Conservation (phyloP, 2,888 invertebrate genomes). For the Drosophila kokeensis region DNA sequence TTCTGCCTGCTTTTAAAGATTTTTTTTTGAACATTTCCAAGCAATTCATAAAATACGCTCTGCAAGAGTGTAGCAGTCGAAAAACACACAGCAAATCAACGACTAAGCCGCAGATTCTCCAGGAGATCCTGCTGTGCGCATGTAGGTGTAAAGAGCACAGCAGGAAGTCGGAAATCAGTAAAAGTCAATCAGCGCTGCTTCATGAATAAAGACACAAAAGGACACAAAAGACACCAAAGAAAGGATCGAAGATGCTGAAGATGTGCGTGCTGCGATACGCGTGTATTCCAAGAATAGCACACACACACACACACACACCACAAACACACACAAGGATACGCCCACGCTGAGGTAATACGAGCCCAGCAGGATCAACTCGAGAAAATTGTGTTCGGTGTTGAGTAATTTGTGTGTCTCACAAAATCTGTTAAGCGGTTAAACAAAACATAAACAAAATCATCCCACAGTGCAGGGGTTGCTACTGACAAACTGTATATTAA, state of each 20-base stretch:
- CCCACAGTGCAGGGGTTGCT: slow-evolving; percentile 53
- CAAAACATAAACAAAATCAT: slow-evolving; percentile 53
- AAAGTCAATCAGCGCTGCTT: slow-evolving; percentile 52
- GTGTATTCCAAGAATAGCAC: slow-evolving; percentile 71
- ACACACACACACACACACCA: slow-evolving; percentile 33
- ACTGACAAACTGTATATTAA: slow-evolving; percentile 25
- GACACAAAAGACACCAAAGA: slow-evolving; percentile 8
- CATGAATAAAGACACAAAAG: slow-evolving; percentile 31
- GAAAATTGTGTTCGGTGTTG: slow-evolving; percentile 61
- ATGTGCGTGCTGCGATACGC: slow-evolving; percentile 78
- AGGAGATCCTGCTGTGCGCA: slow-evolving; percentile 22
- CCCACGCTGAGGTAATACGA: slow-evolving; percentile 56
- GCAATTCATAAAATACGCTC: not conserved
- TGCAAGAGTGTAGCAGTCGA: not conserved
- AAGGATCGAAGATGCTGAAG: slow-evolving; percentile 40
- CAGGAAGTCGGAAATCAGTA: slow-evolving; percentile 35
- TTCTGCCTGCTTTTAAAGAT: fast-evolving
- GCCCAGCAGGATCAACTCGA: slow-evolving; percentile 49
- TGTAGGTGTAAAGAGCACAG: slow-evolving; percentile 20
- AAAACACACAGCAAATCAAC: not conserved
- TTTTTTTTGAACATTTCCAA: not conserved
- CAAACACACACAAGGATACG: slow-evolving; percentile 30
- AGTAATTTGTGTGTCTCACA: slow-evolving; percentile 70
- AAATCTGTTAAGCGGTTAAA: slow-evolving; percentile 77
- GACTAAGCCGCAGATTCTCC: not conserved